These are phyloP conservation scores for Alosa sapidissima DNA, from an alignment of 2,797 vertebrate genomes.

Conservation along the genomic window DNA sequence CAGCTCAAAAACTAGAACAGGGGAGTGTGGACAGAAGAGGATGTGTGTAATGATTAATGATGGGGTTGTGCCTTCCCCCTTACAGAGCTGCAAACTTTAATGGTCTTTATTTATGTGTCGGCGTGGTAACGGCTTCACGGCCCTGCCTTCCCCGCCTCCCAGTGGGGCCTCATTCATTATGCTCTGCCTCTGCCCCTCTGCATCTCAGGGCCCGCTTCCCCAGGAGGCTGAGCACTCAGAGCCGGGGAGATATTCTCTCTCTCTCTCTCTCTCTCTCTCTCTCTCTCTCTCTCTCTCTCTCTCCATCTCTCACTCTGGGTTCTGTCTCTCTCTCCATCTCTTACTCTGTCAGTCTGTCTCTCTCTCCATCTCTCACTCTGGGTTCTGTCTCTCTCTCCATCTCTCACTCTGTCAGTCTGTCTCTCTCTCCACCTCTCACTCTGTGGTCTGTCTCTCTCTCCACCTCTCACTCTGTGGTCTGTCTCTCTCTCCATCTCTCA, in stretches of 20 bases:
- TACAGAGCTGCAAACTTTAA: slow-evolving; percentile 20
- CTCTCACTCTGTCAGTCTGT: neutral
- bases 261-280: neutral
- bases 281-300: neutral
- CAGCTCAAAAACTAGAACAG: neutral
- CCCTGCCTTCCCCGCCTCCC: neutral
- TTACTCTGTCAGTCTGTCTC: no score
- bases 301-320: neutral
- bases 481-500: no score
- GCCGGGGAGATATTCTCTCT: neutral
- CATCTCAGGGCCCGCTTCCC: neutral
- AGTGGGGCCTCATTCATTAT: slow-evolving; percentile 35
- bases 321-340: neutral
- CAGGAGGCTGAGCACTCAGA: neutral
- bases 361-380: neutral
- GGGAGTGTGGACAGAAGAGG: neutral
- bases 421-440: neutral
- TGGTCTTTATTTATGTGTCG: slow-evolving; percentile 35
- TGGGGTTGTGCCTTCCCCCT: slow-evolving; percentile 20
- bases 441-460: no score
- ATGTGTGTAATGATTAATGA: slow-evolving; percentile 34
- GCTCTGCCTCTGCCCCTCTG: slow-evolving; percentile 26
- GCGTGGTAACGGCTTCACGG: slow-evolving; percentile 1
- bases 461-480: neutral
- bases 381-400: no score